A percentile compares a stretch with the other conserved stretches of the same genome.
phyloP scores from a whole-genome alignment of 2,797 vertebrate genomes.

The Gymnopithys bicolor region DNA sequence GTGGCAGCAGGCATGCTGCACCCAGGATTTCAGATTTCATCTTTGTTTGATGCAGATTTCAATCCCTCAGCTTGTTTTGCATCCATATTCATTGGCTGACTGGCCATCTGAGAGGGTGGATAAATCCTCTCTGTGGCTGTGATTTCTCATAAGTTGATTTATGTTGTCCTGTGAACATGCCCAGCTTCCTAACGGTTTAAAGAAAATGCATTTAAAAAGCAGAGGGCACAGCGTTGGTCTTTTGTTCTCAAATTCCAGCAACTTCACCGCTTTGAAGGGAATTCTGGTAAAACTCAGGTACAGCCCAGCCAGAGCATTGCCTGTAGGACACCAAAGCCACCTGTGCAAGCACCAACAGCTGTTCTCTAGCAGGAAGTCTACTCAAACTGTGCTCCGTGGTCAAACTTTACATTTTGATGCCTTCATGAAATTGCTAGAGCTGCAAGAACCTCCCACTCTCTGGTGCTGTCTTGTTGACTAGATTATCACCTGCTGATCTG shows the following conservation, averaged over 20 bases:
- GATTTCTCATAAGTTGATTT: not conserved
- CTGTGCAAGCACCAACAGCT: rapidly evolving
- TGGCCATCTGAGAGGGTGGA: not conserved
- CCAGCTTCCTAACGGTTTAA: not conserved
- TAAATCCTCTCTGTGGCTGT: not conserved
- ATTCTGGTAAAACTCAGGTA: not conserved
- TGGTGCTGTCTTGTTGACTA: not conserved
- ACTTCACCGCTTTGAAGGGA: not conserved
- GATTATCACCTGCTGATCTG: not conserved
- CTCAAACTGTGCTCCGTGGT: not conserved
- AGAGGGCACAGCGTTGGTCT: not conserved
- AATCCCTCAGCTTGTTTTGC: not conserved
- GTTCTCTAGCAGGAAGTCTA: not conserved
- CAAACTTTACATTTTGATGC: not conserved
- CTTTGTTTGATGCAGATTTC: not conserved
- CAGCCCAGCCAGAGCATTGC: not conserved
- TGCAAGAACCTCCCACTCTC: not conserved
- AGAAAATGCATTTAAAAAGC: not conserved
- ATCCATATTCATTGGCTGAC: too few relatives aligned
- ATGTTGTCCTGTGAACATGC: rapidly evolving
- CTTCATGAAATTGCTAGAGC: not conserved
- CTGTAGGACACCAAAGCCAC: not conserved
- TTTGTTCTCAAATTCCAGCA: not conserved
- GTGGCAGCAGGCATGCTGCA: rapidly evolving
- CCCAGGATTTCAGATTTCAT: not conserved